phyloP scores from a whole-genome alignment of 2,113 vertebrate species.

The Lonchura striata region DNA sequence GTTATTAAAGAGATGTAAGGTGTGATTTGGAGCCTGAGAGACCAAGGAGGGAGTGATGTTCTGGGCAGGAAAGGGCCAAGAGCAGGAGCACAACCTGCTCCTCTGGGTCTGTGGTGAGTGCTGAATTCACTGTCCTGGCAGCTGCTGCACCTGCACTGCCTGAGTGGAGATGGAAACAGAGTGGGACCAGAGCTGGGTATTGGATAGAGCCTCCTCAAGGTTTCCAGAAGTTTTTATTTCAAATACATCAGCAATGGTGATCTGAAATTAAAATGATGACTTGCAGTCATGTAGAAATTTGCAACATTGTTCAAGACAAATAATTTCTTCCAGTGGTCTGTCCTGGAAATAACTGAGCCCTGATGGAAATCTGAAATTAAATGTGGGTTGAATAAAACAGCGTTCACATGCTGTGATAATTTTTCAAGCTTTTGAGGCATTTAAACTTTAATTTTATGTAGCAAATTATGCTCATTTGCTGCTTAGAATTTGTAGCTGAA shows the following conservation, averaged over 20 bases:
- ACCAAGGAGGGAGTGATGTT: neutral
- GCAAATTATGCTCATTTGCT: neutral
- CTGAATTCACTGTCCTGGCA: neutral
- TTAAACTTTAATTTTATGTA: neutral
- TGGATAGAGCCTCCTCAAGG: neutral
- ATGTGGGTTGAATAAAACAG: neutral
- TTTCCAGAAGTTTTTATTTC: neutral
- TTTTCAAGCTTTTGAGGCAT: neutral
- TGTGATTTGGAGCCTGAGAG: neutral
- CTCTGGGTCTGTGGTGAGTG: neutral
- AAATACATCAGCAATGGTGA: neutral
- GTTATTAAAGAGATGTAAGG: neutral
- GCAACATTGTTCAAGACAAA: neutral
- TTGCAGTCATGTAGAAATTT: neutral
- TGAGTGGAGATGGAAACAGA: neutral
- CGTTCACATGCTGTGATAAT: neutral
- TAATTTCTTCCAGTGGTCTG: neutral
- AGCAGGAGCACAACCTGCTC: neutral
- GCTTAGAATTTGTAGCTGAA: neutral
- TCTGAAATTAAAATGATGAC: neutral
- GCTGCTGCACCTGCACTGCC: neutral
- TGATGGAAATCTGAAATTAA: neutral
- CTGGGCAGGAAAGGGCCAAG: neutral
- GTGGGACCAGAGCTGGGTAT: neutral
- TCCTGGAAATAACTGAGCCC: neutral